Conservation (phyloP, 2,113 vertebrate genomes). For the Gallinago jamesoni region DNA sequence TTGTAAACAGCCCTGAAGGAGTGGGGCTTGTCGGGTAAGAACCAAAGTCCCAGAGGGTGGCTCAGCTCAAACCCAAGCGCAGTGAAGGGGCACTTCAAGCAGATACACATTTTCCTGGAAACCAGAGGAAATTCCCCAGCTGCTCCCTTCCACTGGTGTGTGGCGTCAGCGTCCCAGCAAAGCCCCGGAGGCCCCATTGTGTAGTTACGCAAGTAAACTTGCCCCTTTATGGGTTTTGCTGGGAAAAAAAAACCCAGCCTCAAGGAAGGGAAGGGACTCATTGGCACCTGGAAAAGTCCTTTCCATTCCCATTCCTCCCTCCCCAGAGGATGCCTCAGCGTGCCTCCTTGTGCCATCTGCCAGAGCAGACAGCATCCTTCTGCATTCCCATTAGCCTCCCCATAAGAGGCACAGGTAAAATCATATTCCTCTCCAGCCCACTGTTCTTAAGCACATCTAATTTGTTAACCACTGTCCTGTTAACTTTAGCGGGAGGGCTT, state of each 20-base stretch:
- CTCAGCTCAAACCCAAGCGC: background rate
- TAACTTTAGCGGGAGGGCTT: background rate
- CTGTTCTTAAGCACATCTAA: background rate
- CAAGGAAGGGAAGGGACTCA: background rate
- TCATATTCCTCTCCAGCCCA: background rate
- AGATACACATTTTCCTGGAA: background rate
- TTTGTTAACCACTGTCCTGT: background rate
- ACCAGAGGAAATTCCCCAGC: background rate
- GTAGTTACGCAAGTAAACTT: background rate
- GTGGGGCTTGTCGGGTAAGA: background rate
- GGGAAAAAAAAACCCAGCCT: background rate
- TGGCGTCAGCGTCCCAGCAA: rapidly evolving
- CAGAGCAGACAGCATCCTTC: background rate
- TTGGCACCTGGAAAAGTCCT: background rate
- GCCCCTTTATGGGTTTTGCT: background rate
- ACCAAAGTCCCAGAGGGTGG: rapidly evolving
- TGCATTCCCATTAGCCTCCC: background rate
- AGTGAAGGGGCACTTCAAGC: background rate
- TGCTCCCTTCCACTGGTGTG: background rate
- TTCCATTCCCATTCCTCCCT: too few relatives aligned
- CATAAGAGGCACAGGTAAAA: background rate
- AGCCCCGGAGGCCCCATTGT: background rate
- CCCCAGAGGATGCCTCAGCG: rapidly evolving
- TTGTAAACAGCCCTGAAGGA: too few relatives aligned
- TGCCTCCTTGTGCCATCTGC: rapidly evolving